phyloP scores from a whole-genome alignment of 1,140 invertebrate genomes.

The Matsumurasca onukii region DNA sequence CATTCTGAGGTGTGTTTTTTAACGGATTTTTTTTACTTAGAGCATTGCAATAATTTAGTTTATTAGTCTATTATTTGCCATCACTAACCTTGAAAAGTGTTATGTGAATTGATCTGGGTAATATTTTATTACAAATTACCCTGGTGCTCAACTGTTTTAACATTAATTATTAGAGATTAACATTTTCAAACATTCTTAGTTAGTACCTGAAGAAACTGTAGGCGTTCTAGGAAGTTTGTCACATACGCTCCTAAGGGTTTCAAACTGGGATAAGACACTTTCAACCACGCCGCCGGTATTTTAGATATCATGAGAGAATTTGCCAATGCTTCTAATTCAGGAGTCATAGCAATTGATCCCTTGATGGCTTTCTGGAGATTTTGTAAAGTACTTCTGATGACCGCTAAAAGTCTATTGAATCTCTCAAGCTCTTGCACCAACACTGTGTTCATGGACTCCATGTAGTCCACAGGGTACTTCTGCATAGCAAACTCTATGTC shows the following conservation, averaged over 20 bases:
- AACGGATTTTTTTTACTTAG: too few relatives aligned
- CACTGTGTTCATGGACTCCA: constrained; percentile 93
- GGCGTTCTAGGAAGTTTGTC: constrained; percentile 76
- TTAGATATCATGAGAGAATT: constrained; percentile 68
- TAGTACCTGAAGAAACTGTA: constrained; percentile 65
- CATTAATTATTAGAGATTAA: too few relatives aligned
- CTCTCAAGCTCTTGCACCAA: constrained; percentile 90
- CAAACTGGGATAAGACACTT: constrained; percentile 85
- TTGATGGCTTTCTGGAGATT: constrained; percentile 81
- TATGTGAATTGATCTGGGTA: too few relatives aligned
- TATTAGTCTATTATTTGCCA: too few relatives aligned
- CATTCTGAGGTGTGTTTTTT: too few relatives aligned
- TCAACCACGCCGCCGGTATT: constrained; percentile 78
- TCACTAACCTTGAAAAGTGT: too few relatives aligned
- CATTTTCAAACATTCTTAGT: too few relatives aligned
- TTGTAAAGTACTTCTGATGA: constrained; percentile 63
- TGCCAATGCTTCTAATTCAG: constrained; percentile 71
- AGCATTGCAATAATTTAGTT: too few relatives aligned
- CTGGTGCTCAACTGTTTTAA: too few relatives aligned
- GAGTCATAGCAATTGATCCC: constrained; percentile 85
- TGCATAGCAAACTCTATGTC: constrained; percentile 68
- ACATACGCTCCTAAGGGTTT: constrained; percentile 87
- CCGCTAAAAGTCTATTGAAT: constrained; percentile 73
- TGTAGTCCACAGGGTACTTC: constrained; percentile 79
- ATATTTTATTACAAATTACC: too few relatives aligned